These are phyloP conservation scores for Latrodectus geometricus DNA, from an alignment of 1,140 invertebrate genomes.

Conservation along the genomic window DNA sequence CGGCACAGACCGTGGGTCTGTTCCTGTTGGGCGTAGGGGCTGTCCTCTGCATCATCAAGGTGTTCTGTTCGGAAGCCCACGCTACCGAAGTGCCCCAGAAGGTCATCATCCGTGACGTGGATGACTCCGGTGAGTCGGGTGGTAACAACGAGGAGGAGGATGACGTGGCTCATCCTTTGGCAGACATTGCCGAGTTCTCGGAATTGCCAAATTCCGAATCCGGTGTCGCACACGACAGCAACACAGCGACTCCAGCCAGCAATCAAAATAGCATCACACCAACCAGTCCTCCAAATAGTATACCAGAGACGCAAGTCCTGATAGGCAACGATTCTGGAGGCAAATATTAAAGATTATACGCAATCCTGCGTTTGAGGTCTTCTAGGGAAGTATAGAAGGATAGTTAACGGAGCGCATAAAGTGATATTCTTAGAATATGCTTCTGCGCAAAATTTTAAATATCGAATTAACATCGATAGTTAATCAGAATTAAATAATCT, in stretches of 20 bases:
- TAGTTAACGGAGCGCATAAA: too few relatives aligned
- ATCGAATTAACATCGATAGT: too few relatives aligned
- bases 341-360: slow-evolving; percentile 11
- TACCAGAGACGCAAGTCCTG: slow-evolving; percentile 60
- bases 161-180: slow-evolving; percentile 21
- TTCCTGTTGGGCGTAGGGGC: slow-evolving; percentile 63
- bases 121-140: slow-evolving; percentile 18
- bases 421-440: too few relatives aligned
- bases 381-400: too few relatives aligned
- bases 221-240: not conserved
- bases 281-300: slow-evolving; percentile 54
- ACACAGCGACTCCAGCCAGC: not conserved
- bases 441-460: too few relatives aligned
- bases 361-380: too few relatives aligned
- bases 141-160: slow-evolving; percentile 27
- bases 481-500: too few relatives aligned
- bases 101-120: not conserved
- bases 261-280: slow-evolving; percentile 51
- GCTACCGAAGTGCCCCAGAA: slow-evolving; percentile 36
- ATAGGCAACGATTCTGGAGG: slow-evolving; percentile 50
- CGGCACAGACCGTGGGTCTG: slow-evolving; percentile 62
- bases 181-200: slow-evolving; percentile 40
- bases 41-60: slow-evolving; percentile 63
- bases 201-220: slow-evolving; percentile 27
- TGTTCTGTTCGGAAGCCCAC: slow-evolving; percentile 60